A percentile compares a stretch with the other conserved stretches of the same genome.
Conservation (phyloP, 2,888 invertebrate species). For the Amphipoea lucens region DNA sequence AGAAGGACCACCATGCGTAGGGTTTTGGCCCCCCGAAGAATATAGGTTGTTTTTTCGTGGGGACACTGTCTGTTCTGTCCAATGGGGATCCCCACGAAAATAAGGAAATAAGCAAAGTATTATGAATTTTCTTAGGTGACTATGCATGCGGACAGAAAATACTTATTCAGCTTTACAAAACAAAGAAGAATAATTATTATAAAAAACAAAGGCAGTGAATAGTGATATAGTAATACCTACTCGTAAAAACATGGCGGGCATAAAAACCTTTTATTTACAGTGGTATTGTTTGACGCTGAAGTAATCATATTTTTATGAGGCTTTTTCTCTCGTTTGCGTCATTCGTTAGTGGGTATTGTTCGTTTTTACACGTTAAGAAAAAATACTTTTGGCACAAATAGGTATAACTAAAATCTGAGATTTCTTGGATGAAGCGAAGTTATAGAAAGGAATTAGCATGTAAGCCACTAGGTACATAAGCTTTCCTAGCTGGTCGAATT, state of each 20-base stretch:
- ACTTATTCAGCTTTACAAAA: not conserved
- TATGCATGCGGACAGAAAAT: not conserved
- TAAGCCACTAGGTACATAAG: not conserved
- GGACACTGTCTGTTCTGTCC: not conserved
- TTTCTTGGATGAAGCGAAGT: not conserved
- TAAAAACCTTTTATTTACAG: slow-evolving; percentile 23
- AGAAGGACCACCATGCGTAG: not conserved
- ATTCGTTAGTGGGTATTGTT: slow-evolving; percentile 17
- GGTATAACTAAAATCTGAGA: not conserved
- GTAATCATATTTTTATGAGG: slow-evolving; percentile 27
- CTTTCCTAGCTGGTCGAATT: not conserved
- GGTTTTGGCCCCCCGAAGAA: not conserved
- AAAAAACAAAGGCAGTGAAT: not conserved
- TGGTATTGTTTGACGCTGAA: slow-evolving; percentile 12
- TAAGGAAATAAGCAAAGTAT: not conserved
- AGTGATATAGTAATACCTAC: not conserved
- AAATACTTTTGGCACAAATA: not conserved
- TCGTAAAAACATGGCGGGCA: slow-evolving; percentile 12
- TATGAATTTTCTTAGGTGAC: not conserved
- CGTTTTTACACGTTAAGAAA: not conserved
- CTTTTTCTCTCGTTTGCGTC: slow-evolving; percentile 21
- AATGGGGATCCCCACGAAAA: not conserved
- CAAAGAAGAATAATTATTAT: not conserved
- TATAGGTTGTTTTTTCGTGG: not conserved
- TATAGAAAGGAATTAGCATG: no score